Conservation (phyloP, 2,888 invertebrate genomes). For the Drosophila ustulata region DNA sequence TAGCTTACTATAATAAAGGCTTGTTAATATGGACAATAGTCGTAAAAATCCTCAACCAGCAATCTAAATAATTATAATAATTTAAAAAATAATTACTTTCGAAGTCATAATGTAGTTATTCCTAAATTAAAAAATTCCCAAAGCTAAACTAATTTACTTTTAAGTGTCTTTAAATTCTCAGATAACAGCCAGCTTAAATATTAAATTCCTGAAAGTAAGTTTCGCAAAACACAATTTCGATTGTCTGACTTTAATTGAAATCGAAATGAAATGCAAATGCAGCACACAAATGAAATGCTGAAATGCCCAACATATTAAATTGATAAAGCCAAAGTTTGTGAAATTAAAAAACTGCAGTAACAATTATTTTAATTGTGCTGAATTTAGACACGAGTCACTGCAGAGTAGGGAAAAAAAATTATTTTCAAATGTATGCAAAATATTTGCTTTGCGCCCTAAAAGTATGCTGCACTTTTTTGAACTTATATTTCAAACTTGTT, state of each 20-base stretch:
- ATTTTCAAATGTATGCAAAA: not conserved
- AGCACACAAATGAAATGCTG: not conserved
- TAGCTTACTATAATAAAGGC: too few species aligned
- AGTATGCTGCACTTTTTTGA: conserved; percentile 3
- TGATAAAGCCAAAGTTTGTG: not conserved
- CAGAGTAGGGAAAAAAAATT: not conserved
- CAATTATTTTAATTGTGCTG: conserved; percentile 1
- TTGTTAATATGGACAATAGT: too few species aligned
- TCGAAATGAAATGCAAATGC: not conserved
- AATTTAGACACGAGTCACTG: not conserved
- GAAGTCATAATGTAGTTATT: too few species aligned
- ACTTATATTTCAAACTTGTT: not conserved
- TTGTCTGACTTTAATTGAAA: not conserved
- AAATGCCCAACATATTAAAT: not conserved
- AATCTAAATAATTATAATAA: too few species aligned
- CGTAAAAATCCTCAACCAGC: too few species aligned
- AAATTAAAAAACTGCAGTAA: not conserved
- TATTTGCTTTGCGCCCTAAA: conserved; percentile 1
- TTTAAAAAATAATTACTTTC: too few species aligned
- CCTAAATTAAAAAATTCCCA: too few species aligned
- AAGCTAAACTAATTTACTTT: too few species aligned
- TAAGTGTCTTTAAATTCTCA: too few species aligned
- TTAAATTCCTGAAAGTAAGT: not conserved
- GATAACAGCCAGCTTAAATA: not conserved
- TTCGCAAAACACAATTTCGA: too few species aligned